These are phyloP conservation scores for Cheilinus undulatus DNA, from an alignment of 2,113 vertebrate species.

Conservation along the genomic window DNA sequence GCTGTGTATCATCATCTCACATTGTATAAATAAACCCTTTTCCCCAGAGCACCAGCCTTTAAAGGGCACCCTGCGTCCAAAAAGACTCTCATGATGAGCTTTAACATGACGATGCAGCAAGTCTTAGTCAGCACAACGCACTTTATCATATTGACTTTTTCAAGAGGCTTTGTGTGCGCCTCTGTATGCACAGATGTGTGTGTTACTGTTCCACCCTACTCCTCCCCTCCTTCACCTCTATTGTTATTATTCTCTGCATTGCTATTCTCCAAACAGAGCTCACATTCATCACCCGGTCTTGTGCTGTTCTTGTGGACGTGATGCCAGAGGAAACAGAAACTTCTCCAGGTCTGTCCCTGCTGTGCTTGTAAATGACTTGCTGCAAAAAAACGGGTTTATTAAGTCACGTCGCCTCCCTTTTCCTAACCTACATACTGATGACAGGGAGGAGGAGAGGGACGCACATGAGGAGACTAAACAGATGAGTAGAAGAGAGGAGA, in stretches of 20 bases:
- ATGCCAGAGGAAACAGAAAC: neutral
- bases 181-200: neutral
- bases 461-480: neutral
- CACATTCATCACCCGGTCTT: conserved; percentile 60
- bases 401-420: conserved; percentile 33
- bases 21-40: conserved; percentile 61
- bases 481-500: neutral
- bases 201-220: conserved; percentile 5
- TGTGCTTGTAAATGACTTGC: conserved; percentile 50
- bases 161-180: neutral
- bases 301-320: conserved; percentile 46
- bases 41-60: conserved; percentile 31
- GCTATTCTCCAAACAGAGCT: conserved; percentile 41
- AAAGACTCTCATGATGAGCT: conserved; percentile 45
- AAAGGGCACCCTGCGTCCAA: conserved; percentile 41
- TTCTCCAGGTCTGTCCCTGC: conserved; percentile 39
- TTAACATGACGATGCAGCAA: conserved; percentile 17
- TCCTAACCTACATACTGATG: conserved; percentile 53
- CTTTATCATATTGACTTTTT: conserved; percentile 53
- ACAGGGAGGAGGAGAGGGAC: conserved; percentile 23
- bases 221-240: conserved; percentile 9
- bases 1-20: conserved; percentile 41
- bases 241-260: conserved; percentile 61
- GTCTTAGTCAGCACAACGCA: conserved; percentile 28
- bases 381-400: conserved; percentile 39